Evolutionary conservation across 1,140 invertebrate genomes (phyloP).

Genomic region (Dreissena polymorpha): DNA sequence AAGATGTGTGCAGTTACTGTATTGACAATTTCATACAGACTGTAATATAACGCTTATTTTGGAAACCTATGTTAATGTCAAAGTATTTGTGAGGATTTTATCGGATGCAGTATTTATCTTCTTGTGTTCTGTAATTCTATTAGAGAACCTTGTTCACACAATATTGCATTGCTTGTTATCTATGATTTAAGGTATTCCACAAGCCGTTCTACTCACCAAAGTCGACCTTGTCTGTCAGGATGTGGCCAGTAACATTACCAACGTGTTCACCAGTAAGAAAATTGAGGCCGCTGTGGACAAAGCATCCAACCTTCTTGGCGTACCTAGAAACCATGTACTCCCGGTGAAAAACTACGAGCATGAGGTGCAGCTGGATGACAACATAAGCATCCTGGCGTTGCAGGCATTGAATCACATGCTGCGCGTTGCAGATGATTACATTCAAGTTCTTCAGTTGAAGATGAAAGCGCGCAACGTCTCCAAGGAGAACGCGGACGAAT

Average conservation of each 20-base stretch:
- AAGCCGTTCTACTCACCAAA: constrained; percentile 42
- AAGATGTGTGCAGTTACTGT: too few species aligned
- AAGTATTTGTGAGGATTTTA: too few species aligned
- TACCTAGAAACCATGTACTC: constrained; percentile 38
- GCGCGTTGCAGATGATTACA: constrained; percentile 25
- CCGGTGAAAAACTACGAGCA: constrained; percentile 48
- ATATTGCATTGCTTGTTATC: too few species aligned
- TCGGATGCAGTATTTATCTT: too few species aligned
- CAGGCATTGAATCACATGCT: constrained; percentile 21
- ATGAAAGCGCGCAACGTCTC: too few species aligned
- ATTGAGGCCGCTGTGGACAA: constrained; percentile 27
- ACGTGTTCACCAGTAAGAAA: constrained; percentile 7
- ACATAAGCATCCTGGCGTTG: constrained; percentile 28
- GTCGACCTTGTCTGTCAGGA: constrained; percentile 28
- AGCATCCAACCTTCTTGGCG: constrained; percentile 23
- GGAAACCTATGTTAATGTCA: not conserved
- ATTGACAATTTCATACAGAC: not conserved
- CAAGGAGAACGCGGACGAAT: too few species aligned
- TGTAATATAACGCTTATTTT: not conserved
- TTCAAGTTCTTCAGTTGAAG: too few species aligned
- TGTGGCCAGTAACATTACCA: constrained; percentile 13
- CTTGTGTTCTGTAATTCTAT: too few species aligned
- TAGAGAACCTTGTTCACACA: too few species aligned
- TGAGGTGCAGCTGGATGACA: constrained; percentile 26
- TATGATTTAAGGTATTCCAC: constrained; percentile 27